Evolutionary conservation across 2,888 invertebrate species (phyloP), one percentile per base, ranked within the genome.

Genomic region (Galeruca laticollis): DNA sequence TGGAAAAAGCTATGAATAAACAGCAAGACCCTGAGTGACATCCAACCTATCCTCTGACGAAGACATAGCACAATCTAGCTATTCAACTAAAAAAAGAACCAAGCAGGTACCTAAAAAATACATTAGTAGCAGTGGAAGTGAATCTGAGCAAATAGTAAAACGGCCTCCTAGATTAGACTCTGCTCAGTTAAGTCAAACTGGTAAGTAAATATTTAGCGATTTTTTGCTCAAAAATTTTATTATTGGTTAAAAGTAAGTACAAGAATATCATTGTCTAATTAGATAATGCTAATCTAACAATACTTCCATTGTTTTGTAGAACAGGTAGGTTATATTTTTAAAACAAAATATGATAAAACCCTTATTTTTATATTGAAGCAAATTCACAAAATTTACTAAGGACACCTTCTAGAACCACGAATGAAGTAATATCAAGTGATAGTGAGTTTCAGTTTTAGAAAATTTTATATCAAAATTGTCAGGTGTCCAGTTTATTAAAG

Each of bases 11-110:
- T 40, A 13, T 40, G 3, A 40, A 40, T 4, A 40, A 40, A 40
- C 40, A 40, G n/a, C 40, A 40, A 40, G 40, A 40, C 13, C 13
- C 40, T 40, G 40, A 40, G n/a, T 40, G 5, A 40, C 40, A 40
- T 40, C 40, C 40, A 40, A 40, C 5, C 40, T 40, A 40, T 40
- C 40, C 40, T 40, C 40, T 40, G 40, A 40, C 4, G 40, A 40
- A 40, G 40, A 40, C 40, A 40, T 40, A 40, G 40, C 40, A 40
- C 40, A 40, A 40, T 40, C n/a, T 40, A 40, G 40, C n/a, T n/a
- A 40, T n/a, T 40, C 40, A 40, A n/a, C 40, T 40, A 40, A 40
- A 40, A 40, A 40, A 40, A 40, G 40, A 40, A 40, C 40, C 40
- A 40, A n/a, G 40, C 40, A 40, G 40, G 3, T 40, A 40, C 40